A percentile compares a stretch with the other conserved stretches of the same genome.
Evolutionary conservation across 1,140 invertebrate genomes (phyloP).

Genomic region (Drosophila bipectinata): DNA sequence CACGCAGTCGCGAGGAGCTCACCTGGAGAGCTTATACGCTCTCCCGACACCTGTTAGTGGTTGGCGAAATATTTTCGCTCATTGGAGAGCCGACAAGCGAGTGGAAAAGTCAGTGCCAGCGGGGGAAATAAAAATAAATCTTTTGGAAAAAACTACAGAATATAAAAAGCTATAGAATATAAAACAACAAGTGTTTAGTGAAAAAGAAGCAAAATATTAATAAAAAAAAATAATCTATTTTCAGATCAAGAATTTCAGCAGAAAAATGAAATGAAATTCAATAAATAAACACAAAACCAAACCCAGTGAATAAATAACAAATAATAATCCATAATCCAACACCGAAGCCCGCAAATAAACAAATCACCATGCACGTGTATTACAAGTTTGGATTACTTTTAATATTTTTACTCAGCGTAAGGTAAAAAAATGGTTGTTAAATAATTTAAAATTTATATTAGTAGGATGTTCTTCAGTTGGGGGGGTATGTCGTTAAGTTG

Average conservation of each 20-base stretch:
- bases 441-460: slow-evolving; percentile 33
- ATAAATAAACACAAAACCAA: slow-evolving; percentile 25
- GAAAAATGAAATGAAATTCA: slow-evolving; percentile 54
- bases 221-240: slow-evolving; percentile 35
- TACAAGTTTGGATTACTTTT: slow-evolving; percentile 82
- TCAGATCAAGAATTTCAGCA: slow-evolving; percentile 29
- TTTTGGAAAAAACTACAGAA: slow-evolving; percentile 9
- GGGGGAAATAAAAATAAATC: slow-evolving; percentile 9
- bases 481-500: slow-evolving; percentile 11
- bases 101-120: slow-evolving; percentile 30
- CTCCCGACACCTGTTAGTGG: slow-evolving; percentile 37
- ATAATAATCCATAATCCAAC: slow-evolving; percentile 5
- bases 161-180: slow-evolving; percentile 7
- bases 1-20: slow-evolving; percentile 37
- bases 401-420: slow-evolving; percentile 79
- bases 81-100: slow-evolving; percentile 21
- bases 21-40: slow-evolving; percentile 11
- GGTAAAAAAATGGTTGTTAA: slow-evolving; percentile 48
- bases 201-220: slow-evolving; percentile 15
- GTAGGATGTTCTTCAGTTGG: background rate
- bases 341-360: slow-evolving; percentile 11
- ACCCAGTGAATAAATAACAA: slow-evolving; percentile 36
- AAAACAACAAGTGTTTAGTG: slow-evolving; percentile 14
- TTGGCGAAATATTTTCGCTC: slow-evolving; percentile 27
- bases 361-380: slow-evolving; percentile 69